These are phyloP conservation scores for Chrysotoxum bicinctum DNA, from an alignment of 2,888 invertebrate genomes.

Conservation along the genomic window DNA sequence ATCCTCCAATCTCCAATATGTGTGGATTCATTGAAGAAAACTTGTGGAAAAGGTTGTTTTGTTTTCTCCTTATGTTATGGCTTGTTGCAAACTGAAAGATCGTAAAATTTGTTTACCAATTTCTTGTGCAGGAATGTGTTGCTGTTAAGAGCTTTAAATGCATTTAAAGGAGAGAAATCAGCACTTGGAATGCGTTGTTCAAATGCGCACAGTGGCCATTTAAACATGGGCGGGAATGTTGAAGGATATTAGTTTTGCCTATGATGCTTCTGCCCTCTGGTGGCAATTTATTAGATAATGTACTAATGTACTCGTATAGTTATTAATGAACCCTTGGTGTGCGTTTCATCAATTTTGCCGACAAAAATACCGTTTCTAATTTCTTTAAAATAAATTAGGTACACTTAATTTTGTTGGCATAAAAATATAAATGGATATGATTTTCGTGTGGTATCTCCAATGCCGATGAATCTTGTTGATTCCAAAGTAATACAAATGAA, in stretches of 20 bases:
- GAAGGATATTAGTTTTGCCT: not conserved
- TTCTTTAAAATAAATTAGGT: not conserved
- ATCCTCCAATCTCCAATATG: not conserved
- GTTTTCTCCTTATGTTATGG: constrained; percentile 26
- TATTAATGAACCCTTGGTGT: constrained; percentile 8
- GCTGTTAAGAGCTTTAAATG: constrained; percentile 16
- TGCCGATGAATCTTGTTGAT: not conserved
- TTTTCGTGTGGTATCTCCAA: not conserved
- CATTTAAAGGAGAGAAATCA: constrained; percentile 7
- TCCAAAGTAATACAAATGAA: not conserved
- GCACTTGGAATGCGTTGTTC: not conserved
- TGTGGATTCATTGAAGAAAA: constrained; percentile 33
- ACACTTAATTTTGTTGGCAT: not conserved
- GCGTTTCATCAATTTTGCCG: constrained; percentile 8
- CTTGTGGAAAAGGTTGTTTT: not conserved
- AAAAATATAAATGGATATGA: not conserved
- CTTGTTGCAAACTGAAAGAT: constrained; percentile 7
- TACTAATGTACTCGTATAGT: too few species aligned
- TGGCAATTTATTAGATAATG: not conserved
- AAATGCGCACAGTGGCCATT: not conserved
- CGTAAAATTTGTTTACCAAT: constrained; percentile 60
- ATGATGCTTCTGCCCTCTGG: not conserved
- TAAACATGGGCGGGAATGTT: not conserved
- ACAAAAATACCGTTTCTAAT: constrained; percentile 34
- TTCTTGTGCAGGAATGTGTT: constrained; percentile 14